These are phyloP conservation scores for Channa maculata DNA, from an alignment of 2,113 vertebrate species.

Conservation along the genomic window DNA sequence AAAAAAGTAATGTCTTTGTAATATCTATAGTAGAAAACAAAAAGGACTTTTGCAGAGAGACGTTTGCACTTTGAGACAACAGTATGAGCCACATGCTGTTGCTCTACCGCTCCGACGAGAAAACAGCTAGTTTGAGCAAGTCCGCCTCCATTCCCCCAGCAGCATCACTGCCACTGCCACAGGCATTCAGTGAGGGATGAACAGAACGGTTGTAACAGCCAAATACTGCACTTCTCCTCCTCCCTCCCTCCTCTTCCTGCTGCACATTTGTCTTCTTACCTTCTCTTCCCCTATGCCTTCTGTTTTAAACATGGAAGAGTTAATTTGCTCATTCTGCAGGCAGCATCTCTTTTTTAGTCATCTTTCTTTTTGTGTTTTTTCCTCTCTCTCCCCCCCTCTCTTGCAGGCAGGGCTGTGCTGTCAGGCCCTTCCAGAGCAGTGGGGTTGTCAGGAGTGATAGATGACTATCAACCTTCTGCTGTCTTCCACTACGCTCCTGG, in stretches of 20 bases:
- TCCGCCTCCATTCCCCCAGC: conserved; percentile 51
- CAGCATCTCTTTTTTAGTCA: conserved; percentile 85
- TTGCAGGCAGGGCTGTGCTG: conserved; percentile 85
- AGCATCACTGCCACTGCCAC: conserved; percentile 52
- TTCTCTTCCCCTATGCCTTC: conserved; percentile 56
- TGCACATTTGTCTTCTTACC: conserved; percentile 58
- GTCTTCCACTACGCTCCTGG: conserved; percentile 89
- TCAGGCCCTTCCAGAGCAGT: conserved; percentile 92
- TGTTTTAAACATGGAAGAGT: conserved; percentile 88
- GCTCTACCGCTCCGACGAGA: neutral
- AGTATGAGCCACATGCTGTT: neutral
- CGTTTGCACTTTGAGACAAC: neutral
- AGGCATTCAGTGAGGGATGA: conserved; percentile 61
- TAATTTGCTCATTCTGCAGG: conserved; percentile 89
- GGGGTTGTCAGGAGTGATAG: conserved; percentile 96
- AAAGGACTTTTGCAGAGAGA: neutral
- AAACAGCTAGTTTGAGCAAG: conserved; percentile 41
- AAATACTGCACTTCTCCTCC: conserved; percentile 47
- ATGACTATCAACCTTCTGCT: conserved; percentile 97
- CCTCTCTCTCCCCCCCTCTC: conserved; percentile 28
- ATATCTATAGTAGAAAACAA: neutral
- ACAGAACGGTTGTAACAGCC: conserved; percentile 48
- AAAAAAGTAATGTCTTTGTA: neutral
- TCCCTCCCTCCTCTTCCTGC: conserved; percentile 21
- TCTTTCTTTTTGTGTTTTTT: conserved; percentile 73